Conservation (phyloP, 2,113 vertebrate genomes). For the Microcebus murinus region DNA sequence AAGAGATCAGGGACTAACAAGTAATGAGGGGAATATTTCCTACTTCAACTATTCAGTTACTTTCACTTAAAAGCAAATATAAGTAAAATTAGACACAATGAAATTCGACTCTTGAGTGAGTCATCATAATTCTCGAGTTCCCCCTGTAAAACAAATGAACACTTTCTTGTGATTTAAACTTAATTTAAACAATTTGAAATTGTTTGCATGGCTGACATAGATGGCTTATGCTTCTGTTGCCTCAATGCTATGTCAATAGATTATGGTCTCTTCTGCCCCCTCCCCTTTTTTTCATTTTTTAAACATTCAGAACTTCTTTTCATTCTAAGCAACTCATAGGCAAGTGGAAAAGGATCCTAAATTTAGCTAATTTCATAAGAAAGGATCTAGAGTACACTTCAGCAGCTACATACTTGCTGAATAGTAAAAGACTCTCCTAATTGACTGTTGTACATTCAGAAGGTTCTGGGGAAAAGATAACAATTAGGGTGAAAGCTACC, state of each 20-base stretch:
- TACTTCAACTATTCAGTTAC: neutral
- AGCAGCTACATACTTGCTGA: neutral
- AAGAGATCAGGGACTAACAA: neutral
- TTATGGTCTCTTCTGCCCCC: neutral
- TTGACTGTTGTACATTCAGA: neutral
- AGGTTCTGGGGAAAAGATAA: neutral
- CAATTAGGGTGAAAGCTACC: conserved; percentile 36
- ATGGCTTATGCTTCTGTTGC: neutral
- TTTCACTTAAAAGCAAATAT: neutral
- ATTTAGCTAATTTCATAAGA: conserved; percentile 37
- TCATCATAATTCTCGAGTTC: neutral
- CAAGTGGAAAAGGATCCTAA: neutral
- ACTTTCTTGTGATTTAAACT: neutral
- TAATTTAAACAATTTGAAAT: neutral
- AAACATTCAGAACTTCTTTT: neutral
- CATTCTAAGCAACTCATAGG: neutral
- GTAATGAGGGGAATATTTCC: no score
- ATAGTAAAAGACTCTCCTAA: conserved; percentile 46
- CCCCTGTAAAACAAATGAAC: neutral
- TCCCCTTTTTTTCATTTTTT: neutral
- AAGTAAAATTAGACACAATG: neutral
- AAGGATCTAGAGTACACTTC: neutral
- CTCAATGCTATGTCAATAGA: neutral
- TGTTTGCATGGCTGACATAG: neutral
- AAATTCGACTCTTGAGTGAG: neutral